phyloP scores from a whole-genome alignment of 2,888 invertebrate species.

The Agonum fuliginosum region DNA sequence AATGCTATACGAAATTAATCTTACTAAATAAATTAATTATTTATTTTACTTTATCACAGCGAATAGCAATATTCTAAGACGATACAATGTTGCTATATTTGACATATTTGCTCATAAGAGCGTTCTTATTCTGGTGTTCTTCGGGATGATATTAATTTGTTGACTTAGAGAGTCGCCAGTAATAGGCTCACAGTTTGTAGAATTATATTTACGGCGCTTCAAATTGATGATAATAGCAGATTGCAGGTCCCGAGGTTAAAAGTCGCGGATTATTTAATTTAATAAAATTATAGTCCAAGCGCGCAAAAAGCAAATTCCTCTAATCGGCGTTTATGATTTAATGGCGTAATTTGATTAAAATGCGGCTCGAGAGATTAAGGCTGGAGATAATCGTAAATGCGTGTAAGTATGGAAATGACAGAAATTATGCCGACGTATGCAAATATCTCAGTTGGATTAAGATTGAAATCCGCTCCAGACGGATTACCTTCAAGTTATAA shows the following conservation, averaged over 20 bases:
- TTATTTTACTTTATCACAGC: too few relatives aligned
- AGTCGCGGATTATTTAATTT: conserved; percentile 47
- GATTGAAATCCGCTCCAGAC: conserved; percentile 38
- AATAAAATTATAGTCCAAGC: conserved; percentile 48
- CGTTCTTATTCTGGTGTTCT: too few relatives aligned
- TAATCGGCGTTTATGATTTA: conserved; percentile 53
- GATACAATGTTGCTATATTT: too few relatives aligned
- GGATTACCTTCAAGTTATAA: conserved; percentile 52
- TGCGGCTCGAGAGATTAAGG: conserved; percentile 37
- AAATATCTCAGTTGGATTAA: conserved; percentile 50
- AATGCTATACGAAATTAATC: too few relatives aligned
- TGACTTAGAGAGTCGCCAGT: too few relatives aligned
- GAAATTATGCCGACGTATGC: conserved; percentile 55
- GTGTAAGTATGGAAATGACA: conserved; percentile 55
- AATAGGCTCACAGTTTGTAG: background rate
- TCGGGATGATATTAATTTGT: too few relatives aligned
- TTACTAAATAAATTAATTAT: too few relatives aligned
- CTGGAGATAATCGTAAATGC: conserved; percentile 44
- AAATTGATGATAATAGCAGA: conserved; percentile 34
- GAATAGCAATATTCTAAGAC: too few relatives aligned
- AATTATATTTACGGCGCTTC: conserved; percentile 20
- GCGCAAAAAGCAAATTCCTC: conserved; percentile 28
- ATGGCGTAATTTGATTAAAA: conserved; percentile 54
- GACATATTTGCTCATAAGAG: too few relatives aligned
- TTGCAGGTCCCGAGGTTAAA: conserved; percentile 42